Conservation (phyloP, 1,140 invertebrate genomes). For the Meloidogyne hapla region DNA sequence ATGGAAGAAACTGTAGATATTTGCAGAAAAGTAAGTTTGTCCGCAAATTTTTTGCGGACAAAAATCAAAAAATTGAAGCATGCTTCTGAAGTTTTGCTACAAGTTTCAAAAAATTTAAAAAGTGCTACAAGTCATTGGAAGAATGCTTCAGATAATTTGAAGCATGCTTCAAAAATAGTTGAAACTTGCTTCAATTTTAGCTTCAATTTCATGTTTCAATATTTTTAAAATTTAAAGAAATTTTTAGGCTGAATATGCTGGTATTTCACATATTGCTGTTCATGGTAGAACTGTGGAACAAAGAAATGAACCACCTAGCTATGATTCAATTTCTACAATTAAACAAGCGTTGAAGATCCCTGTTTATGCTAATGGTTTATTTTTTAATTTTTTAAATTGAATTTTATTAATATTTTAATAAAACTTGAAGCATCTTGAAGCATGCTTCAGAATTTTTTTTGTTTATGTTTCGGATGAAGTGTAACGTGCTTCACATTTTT, state of each 20-base stretch:
- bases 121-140: neutral
- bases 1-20: slow-evolving; percentile 72
- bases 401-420: too few species aligned
- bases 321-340: slow-evolving; percentile 74
- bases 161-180: neutral
- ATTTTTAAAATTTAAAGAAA: neutral
- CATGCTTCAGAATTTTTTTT: too few species aligned
- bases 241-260: slow-evolving; percentile 75
- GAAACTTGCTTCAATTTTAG: neutral
- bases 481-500: too few species aligned
- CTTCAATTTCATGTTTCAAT: neutral
- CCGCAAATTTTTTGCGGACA: too few species aligned
- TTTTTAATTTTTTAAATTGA: neutral
- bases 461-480: too few species aligned
- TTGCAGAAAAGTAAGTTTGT: slow-evolving; percentile 70
- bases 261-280: slow-evolving; percentile 81
- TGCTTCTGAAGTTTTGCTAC: neutral
- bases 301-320: slow-evolving; percentile 76
- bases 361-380: slow-evolving; percentile 79
- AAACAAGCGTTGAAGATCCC: slow-evolving; percentile 75
- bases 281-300: slow-evolving; percentile 84
- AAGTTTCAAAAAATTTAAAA: neutral
- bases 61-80: neutral
- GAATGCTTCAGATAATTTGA: neutral
- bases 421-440: too few species aligned